phyloP scores from a whole-genome alignment of 2,113 vertebrate species.

The Empidonax alnorum region DNA sequence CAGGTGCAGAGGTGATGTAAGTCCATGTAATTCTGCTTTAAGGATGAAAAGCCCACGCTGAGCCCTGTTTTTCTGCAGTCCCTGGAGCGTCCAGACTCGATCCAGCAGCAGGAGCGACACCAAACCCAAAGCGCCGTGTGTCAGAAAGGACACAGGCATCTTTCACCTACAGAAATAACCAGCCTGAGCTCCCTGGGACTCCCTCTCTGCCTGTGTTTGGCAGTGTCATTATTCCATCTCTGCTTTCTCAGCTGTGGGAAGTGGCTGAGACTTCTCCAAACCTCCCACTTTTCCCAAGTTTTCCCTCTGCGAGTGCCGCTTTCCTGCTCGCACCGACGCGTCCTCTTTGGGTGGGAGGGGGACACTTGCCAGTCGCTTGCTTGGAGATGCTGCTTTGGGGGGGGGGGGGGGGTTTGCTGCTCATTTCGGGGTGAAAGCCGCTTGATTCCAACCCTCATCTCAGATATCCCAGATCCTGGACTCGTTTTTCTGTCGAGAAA shows the following conservation, averaged over 20 bases:
- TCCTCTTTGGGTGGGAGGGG: background rate
- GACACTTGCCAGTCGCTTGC: background rate
- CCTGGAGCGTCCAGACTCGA: background rate
- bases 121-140: background rate
- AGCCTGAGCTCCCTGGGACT: background rate
- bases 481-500: background rate
- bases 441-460: background rate
- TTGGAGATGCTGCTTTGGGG: background rate
- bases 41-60: constrained; percentile 8
- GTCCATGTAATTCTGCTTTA: constrained; percentile 64
- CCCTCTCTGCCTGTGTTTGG: background rate
- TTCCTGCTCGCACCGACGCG: background rate
- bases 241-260: background rate
- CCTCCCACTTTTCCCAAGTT: background rate
- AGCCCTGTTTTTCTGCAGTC: constrained; percentile 31
- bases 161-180: rapidly evolving
- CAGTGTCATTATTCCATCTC: background rate
- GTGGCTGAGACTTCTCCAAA: background rate
- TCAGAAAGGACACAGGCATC: background rate
- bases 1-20: constrained; percentile 65
- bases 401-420: background rate
- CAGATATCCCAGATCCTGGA: background rate
- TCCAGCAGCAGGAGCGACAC: background rate
- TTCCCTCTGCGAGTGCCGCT: background rate
- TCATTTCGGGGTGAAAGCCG: background rate